These are phyloP conservation scores for Caenorhabditis sp. DNA, from an alignment of 2,888 invertebrate genomes.

Conservation along the genomic window DNA sequence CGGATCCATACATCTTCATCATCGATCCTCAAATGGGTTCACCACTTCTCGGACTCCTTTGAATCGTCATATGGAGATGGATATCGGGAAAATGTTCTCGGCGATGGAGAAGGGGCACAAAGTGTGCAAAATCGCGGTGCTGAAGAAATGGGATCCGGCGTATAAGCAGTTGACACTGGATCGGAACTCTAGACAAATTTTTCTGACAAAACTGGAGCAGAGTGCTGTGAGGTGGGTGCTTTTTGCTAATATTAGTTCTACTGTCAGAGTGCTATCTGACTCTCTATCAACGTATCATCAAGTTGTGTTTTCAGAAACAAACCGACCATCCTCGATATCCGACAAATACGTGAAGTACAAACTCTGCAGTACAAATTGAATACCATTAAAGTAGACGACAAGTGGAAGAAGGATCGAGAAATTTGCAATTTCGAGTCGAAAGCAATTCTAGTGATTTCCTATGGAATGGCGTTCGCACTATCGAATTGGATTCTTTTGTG, in stretches of 20 bases:
- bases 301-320: slow-evolving; percentile 71
- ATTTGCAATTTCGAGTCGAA: slow-evolving; percentile 74
- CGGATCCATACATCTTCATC: slow-evolving; percentile 60
- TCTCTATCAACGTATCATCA: neutral
- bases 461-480: slow-evolving; percentile 79
- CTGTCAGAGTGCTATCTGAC: neutral
- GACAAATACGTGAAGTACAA: slow-evolving; percentile 80
- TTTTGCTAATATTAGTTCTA: no score
- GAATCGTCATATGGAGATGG: slow-evolving; percentile 72
- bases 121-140: slow-evolving; percentile 78
- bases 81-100: slow-evolving; percentile 75
- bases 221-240: slow-evolving; percentile 67
- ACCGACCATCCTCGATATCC: slow-evolving; percentile 76
- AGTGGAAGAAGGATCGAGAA: slow-evolving; percentile 81
- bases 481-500: slow-evolving; percentile 77
- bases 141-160: slow-evolving; percentile 81
- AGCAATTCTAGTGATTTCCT: slow-evolving; percentile 79
- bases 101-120: slow-evolving; percentile 80
- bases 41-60: slow-evolving; percentile 39
- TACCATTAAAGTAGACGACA: slow-evolving; percentile 80
- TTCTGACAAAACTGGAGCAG: slow-evolving; percentile 71
- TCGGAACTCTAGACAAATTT: slow-evolving; percentile 78
- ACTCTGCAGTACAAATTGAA: slow-evolving; percentile 79
- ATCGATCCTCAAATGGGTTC: slow-evolving; percentile 48
- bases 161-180: slow-evolving; percentile 77